phyloP scores from a whole-genome alignment of 2,888 invertebrate genomes.

The Tricholauxania praeusta region DNA sequence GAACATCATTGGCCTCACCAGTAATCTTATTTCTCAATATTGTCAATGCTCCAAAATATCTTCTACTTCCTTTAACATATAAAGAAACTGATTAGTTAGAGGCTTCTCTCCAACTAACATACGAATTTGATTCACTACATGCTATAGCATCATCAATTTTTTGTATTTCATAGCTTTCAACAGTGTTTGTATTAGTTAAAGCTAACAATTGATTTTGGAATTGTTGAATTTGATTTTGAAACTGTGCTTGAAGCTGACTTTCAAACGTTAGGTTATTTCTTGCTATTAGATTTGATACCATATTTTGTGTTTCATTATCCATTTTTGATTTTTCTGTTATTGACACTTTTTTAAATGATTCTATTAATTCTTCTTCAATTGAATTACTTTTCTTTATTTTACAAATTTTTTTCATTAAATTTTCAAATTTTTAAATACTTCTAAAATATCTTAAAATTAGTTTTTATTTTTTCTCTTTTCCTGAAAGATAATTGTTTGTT shows the following conservation, averaged over 20 bases:
- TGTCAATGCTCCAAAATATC: conserved; percentile 28
- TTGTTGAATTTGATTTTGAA: no score
- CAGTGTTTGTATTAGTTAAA: background rate
- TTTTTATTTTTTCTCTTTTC: background rate
- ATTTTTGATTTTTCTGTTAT: no score
- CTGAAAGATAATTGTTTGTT: conserved; percentile 9
- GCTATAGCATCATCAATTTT: background rate
- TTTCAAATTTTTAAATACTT: no score
- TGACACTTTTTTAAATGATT: no score
- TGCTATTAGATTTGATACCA: no score
- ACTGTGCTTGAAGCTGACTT: no score
- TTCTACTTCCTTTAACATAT: conserved; percentile 25
- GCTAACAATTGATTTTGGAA: background rate
- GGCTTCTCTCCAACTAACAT: conserved; percentile 37
- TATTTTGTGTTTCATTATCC: no score
- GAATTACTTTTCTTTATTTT: background rate
- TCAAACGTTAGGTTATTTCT: no score
- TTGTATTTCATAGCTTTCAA: background rate
- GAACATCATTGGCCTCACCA: conserved; percentile 14
- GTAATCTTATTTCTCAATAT: conserved; percentile 31
- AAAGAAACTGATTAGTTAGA: conserved; percentile 25
- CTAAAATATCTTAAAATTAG: background rate
- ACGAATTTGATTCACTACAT: no score
- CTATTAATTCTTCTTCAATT: no score
- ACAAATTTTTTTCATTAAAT: background rate